phyloP scores from a whole-genome alignment of 2,888 invertebrate species.

The Geotrupes spiniger region DNA sequence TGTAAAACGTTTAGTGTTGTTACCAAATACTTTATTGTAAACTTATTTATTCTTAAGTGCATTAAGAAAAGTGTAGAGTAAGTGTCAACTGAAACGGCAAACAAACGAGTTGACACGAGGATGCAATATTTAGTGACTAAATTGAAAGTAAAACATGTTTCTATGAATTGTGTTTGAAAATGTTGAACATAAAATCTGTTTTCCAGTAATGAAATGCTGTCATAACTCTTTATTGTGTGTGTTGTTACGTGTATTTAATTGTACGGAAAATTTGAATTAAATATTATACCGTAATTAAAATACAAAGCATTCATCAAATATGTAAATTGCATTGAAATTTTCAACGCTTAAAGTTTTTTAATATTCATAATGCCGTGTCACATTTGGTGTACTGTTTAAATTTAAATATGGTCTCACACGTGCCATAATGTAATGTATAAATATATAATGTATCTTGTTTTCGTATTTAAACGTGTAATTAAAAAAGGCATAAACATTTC shows the following conservation, averaged over 20 bases:
- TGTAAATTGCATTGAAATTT: conserved; percentile 51
- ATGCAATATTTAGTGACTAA: conserved; percentile 16
- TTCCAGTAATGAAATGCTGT: conserved; percentile 44
- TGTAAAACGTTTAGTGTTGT: no score
- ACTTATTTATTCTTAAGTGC: background rate
- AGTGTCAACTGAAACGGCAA: background rate
- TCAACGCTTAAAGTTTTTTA: conserved; percentile 50
- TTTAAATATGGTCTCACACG: conserved; percentile 37
- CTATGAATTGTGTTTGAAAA: conserved; percentile 23
- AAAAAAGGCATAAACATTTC: conserved; percentile 21
- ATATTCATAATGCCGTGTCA: conserved; percentile 47
- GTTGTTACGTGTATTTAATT: conserved; percentile 48
- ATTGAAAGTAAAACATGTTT: conserved; percentile 16
- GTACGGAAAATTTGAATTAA: conserved; percentile 52
- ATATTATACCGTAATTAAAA: conserved; percentile 52
- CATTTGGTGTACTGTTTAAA: conserved; percentile 37
- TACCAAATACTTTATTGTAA: no score
- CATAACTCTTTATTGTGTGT: conserved; percentile 44
- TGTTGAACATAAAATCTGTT: conserved; percentile 39
- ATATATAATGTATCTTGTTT: conserved; percentile 9
- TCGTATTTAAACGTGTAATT: conserved; percentile 16
- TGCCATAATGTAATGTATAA: conserved; percentile 20
- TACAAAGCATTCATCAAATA: conserved; percentile 53
- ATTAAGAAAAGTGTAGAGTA: conserved; percentile 1
- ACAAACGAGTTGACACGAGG: conserved; percentile 4